Base-by-base conservation (phyloP, 2,797 vertebrate species). In the Gymnocypris eckloni region DNA sequence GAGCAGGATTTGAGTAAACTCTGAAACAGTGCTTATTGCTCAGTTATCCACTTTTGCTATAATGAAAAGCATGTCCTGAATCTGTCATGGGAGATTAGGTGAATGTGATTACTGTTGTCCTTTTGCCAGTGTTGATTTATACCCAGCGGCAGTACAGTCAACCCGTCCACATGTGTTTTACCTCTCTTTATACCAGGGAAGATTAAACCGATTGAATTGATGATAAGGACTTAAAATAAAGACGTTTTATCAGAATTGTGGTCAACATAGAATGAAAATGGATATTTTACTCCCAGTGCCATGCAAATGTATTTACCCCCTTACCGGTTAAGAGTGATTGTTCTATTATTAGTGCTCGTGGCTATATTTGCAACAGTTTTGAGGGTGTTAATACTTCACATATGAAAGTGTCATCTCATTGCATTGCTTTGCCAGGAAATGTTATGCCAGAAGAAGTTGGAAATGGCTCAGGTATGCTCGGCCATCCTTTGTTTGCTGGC, bases 61-160 rank as follows among this genome's bases (percentile, higher is more conserved):
- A 98, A 97, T 98, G 96, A 97, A 97, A 97, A 97, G 94, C 96
- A 96, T 97, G 96, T 96, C 96, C 96, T 97, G 96, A 98, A 97
- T 97, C 96, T 96, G 97, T 98, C 96, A 96, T 87, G 92, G 94
- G 93, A 96, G 96, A 98, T 98, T 98, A 97, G 95, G 95, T 96
- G 96, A 97, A 97, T 96, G 96, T 96, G 96, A 97, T 97, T 97
- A 96, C 94, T 95, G 94, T 96, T 97, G 95, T 96, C 95, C 96
- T 97, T 97, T 97, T 96, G 93, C 94, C 95, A 93, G 94, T 96
- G 95, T 95, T 96, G 95, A 97, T 95, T 95, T 94, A 90, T 94
- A 94, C 95, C 94, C 92, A 87, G 88, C 87, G 92, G 95, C 94
- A 95, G 95, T 95, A 94, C 77, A 90, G 90, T 93, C 92, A 92